phyloP scores from a whole-genome alignment of 1,140 invertebrate species.

The Megathymus violae region DNA sequence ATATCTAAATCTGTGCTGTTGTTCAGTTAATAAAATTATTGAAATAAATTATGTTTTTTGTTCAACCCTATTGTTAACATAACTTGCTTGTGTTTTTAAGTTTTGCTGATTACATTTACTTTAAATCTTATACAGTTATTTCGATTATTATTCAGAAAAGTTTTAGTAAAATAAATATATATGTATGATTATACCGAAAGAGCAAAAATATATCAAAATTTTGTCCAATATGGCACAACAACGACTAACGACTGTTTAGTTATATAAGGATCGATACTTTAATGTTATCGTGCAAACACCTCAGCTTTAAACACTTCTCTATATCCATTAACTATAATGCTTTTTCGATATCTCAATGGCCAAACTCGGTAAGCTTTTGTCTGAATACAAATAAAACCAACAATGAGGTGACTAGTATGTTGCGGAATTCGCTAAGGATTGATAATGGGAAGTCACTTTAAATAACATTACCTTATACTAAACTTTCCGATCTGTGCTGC shows the following conservation, averaged over 20 bases:
- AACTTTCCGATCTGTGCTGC: too few relatives aligned
- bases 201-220: not conserved
- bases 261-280: not conserved
- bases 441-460: conserved; percentile 15
- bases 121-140: too few relatives aligned
- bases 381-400: conserved; percentile 28
- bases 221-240: not conserved
- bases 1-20: too few relatives aligned
- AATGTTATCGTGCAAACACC: not conserved
- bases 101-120: too few relatives aligned
- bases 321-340: conserved; percentile 18
- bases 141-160: too few relatives aligned
- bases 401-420: conserved; percentile 27
- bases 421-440: conserved; percentile 19
- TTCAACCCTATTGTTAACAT: too few relatives aligned
- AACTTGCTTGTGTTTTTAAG: too few relatives aligned
- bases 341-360: conserved; percentile 26
- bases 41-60: too few relatives aligned
- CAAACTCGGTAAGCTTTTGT: conserved; percentile 18
- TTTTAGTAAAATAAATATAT: too few relatives aligned
- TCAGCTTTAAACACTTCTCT: conserved; percentile 14
- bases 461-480: not conserved
- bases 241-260: not conserved
- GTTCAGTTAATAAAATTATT: too few relatives aligned
- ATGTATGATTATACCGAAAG: too few relatives aligned